Percentiles rank a stretch among this genome's conserved stretches.
phyloP scores from a whole-genome alignment of 2,888 invertebrate genomes.

The Gandaritis pyraliata region DNA sequence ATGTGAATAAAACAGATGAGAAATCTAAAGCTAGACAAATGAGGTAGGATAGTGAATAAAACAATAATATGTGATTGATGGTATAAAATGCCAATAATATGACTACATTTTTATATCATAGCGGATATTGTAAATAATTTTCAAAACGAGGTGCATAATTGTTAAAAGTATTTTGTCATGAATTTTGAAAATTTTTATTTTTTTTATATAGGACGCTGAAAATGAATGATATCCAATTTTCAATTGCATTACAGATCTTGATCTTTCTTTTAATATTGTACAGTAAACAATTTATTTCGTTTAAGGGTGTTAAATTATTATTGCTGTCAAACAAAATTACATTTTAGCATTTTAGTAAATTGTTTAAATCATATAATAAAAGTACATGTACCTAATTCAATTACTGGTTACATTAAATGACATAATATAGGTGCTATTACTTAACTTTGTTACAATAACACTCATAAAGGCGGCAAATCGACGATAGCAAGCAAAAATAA shows the following conservation, averaged over 20 bases:
- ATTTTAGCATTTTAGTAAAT: constrained; percentile 4
- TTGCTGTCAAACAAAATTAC: background rate
- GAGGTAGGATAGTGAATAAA: constrained; percentile 71
- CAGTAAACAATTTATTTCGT: background rate
- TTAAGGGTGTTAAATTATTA: background rate
- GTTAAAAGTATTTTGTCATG: constrained; percentile 5
- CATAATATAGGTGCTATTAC: constrained; percentile 16
- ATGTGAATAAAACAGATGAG: constrained; percentile 47
- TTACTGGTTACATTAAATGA: constrained; percentile 5
- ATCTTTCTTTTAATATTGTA: background rate
- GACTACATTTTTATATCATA: background rate
- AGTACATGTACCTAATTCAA: background rate
- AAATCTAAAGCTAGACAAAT: constrained; percentile 70
- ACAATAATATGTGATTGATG: constrained; percentile 2
- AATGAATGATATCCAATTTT: too few relatives aligned
- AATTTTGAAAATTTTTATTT: background rate
- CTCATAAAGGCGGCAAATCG: constrained; percentile 21
- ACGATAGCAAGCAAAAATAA: constrained; percentile 18
- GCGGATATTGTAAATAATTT: too few relatives aligned
- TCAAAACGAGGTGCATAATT: background rate
- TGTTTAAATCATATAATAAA: constrained; percentile 11
- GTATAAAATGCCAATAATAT: background rate
- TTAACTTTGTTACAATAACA: constrained; percentile 29
- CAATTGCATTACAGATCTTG: too few relatives aligned
- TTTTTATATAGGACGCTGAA: too few relatives aligned